Conservation (phyloP, 2,797 vertebrate species). For the Botia kubotai region DNA sequence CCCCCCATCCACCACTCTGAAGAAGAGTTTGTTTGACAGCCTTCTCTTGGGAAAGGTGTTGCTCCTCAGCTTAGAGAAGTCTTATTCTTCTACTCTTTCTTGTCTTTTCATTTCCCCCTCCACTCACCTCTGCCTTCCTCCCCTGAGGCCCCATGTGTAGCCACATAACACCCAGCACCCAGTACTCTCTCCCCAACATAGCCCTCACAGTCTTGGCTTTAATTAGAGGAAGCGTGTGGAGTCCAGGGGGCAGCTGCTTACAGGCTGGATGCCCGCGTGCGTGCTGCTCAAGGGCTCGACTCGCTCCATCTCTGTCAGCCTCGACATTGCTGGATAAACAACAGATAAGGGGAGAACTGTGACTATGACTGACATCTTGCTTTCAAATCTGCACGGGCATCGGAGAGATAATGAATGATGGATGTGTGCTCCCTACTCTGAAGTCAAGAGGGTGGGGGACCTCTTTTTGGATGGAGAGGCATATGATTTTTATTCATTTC, state of each 20-base stretch:
- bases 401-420: constrained; percentile 32
- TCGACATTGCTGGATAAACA: constrained; percentile 28
- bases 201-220: constrained; percentile 28
- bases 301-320: constrained; percentile 23
- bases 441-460: background rate
- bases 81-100: constrained; percentile 71
- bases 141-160: constrained; percentile 3
- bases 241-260: constrained; percentile 35
- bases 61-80: constrained; percentile 75
- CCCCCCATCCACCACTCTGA: constrained; percentile 76
- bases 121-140: constrained; percentile 60
- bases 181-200: constrained; percentile 11
- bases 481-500: background rate
- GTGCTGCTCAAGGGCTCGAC: constrained; percentile 10
- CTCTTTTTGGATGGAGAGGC: background rate
- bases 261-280: background rate
- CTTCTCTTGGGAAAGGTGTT: constrained; percentile 75
- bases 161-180: constrained; percentile 18
- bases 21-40: constrained; percentile 82
- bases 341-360: constrained; percentile 43
- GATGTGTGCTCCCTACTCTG: background rate
- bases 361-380: constrained; percentile 42
- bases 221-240: constrained; percentile 41
- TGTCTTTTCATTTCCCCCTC: constrained; percentile 77
- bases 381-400: background rate